Evolutionary conservation across 2,113 vertebrate species (phyloP).

Genomic region (Pituophis catenifer): DNA sequence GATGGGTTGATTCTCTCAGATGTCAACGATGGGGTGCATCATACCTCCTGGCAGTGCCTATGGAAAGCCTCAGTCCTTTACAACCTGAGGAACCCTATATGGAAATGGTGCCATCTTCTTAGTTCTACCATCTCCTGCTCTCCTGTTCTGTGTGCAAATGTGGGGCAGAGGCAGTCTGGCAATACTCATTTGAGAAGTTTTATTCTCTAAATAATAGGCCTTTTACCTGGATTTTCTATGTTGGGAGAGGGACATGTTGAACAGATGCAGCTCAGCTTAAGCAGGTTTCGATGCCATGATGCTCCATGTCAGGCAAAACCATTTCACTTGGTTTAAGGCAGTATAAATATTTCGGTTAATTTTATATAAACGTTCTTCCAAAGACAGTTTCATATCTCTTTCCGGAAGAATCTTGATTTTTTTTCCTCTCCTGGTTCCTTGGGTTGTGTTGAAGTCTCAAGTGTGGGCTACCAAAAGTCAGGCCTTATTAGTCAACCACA

Average conservation of each 20-base stretch:
- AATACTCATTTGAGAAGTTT: not conserved
- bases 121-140: not conserved
- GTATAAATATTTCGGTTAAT: not conserved
- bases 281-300: not conserved
- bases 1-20: not conserved
- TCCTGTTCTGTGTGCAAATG: not conserved
- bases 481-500: not conserved
- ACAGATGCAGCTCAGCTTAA: not conserved
- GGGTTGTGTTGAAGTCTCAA: not conserved
- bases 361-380: slow-evolving; percentile 3
- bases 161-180: not conserved
- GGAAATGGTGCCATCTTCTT: not conserved
- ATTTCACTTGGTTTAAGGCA: not conserved
- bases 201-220: slow-evolving; percentile 9
- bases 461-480: not conserved
- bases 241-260: not conserved
- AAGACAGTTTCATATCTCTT: not conserved
- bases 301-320: not conserved
- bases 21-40: not conserved
- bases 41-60: not conserved
- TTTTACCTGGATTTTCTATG: not conserved
- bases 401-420: not conserved
- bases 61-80: not conserved
- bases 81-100: not conserved
- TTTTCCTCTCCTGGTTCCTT: not conserved